These are phyloP conservation scores for Pagrus major DNA, from an alignment of 2,113 vertebrate species.

Conservation along the genomic window DNA sequence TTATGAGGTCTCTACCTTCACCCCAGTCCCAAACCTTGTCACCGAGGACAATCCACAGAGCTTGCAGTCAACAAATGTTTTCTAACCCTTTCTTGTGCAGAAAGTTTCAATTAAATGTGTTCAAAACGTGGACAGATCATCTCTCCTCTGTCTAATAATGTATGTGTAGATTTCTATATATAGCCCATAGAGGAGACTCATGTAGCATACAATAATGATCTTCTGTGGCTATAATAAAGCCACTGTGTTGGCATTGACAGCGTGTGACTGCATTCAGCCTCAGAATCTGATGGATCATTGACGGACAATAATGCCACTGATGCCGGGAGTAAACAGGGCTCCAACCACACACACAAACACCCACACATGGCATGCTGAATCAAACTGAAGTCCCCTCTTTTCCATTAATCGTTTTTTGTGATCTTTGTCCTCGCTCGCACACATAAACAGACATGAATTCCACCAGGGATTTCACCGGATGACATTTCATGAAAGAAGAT, in stretches of 20 bases:
- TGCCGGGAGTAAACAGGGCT: conserved; percentile 9
- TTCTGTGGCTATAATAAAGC: conserved; percentile 18
- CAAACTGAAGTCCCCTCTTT: neutral
- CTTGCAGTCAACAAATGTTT: too few species aligned
- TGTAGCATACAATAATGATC: too few species aligned
- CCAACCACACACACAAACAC: conserved; percentile 7
- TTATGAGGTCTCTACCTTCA: too few species aligned
- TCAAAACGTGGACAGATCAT: neutral
- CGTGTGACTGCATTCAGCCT: conserved; percentile 46
- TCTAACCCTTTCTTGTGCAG: too few species aligned
- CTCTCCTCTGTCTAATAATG: neutral
- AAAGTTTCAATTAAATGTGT: too few species aligned
- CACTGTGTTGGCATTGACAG: neutral
- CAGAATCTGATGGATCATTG: conserved; percentile 42
- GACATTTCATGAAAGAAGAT: neutral
- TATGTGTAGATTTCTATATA: neutral
- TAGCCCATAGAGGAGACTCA: too few species aligned
- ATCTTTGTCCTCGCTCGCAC: neutral
- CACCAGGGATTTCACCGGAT: conserved; percentile 20
- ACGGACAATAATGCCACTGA: conserved; percentile 29
- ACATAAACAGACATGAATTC: neutral
- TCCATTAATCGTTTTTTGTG: conserved; percentile 7
- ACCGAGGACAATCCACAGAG: too few species aligned
- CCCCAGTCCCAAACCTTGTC: too few species aligned
- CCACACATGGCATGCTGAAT: conserved; percentile 21